Percentiles rank a stretch among this genome's conserved stretches.
Evolutionary conservation across 2,888 invertebrate species (phyloP).

Genomic region (Gasteruption jaculator): DNA sequence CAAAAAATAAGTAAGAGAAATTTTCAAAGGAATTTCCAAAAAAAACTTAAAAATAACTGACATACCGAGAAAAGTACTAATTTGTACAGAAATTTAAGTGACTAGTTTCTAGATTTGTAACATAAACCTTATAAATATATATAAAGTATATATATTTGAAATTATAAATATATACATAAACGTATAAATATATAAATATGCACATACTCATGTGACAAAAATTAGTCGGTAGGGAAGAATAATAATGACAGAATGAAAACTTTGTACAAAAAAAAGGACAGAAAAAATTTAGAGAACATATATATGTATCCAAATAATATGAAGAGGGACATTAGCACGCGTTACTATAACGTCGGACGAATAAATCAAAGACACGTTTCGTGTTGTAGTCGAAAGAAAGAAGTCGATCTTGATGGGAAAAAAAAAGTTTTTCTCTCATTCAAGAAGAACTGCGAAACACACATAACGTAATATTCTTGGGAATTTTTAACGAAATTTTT

Average conservation of each 20-base stretch:
- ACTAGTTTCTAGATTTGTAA: slow-evolving; percentile 19
- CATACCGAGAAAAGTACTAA: too few species aligned
- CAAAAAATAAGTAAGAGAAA: too few species aligned
- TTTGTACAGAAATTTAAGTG: slow-evolving; percentile 20
- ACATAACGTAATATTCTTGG: too few species aligned
- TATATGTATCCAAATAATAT: slow-evolving; percentile 2
- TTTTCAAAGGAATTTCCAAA: slow-evolving; percentile 5
- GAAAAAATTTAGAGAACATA: slow-evolving; percentile 3
- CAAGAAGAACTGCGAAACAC: too few species aligned
- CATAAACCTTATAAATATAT: slow-evolving; percentile 10
- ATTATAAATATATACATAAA: slow-evolving; percentile 32
- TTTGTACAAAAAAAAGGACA: slow-evolving; percentile 23
- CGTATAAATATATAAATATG: slow-evolving; percentile 22
- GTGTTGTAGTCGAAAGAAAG: too few species aligned
- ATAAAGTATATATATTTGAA: slow-evolving; percentile 22
- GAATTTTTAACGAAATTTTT: too few species aligned
- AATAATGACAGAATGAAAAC: slow-evolving; percentile 11
- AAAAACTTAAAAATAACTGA: too few species aligned
- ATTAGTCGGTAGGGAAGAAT: slow-evolving; percentile 13
- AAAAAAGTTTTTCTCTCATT: too few species aligned
- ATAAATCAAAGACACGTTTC: too few species aligned
- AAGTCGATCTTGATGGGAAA: too few species aligned
- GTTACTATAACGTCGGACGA: too few species aligned
- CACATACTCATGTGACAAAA: slow-evolving; percentile 24
- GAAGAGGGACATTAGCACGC: too few species aligned